These are phyloP conservation scores for Siderastrea radians DNA, from an alignment of 92 coral and sea anemone species.

Conservation along the genomic window DNA sequence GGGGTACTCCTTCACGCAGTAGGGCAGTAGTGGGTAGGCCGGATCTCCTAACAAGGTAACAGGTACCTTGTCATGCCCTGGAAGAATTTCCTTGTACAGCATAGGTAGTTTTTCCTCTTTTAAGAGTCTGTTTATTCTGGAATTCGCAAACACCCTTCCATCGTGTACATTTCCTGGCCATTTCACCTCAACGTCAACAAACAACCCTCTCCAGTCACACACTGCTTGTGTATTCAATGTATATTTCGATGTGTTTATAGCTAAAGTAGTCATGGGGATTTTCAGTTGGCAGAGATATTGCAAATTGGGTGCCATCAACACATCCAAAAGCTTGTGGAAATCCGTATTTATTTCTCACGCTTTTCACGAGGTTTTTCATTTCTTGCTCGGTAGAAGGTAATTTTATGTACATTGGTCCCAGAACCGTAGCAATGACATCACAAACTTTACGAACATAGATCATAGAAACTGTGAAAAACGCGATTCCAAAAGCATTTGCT, in stretches of 20 bases:
- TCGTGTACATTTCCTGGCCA: conserved; percentile 57
- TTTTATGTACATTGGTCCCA: conserved; percentile 33
- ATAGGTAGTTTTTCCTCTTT: conserved; percentile 58
- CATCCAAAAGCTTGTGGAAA: conserved; percentile 62
- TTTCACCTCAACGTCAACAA: conserved; percentile 55
- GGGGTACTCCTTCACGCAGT: conserved; percentile 69
- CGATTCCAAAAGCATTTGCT: conserved; percentile 39
- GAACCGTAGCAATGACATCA: conserved; percentile 30
- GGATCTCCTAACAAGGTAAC: conserved; percentile 69
- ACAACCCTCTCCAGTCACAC: conserved; percentile 49
- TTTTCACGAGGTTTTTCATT: conserved; percentile 8
- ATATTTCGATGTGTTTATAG: conserved; percentile 52
- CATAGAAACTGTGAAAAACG: conserved; percentile 28
- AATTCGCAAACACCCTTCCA: conserved; percentile 69
- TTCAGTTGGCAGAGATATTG: conserved; percentile 49
- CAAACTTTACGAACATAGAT: conserved; percentile 34
- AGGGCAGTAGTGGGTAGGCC: conserved; percentile 64
- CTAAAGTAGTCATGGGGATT: conserved; percentile 60
- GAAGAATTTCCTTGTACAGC: conserved; percentile 53
- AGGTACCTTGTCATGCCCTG: conserved; percentile 70
- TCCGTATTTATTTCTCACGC: conserved; percentile 26
- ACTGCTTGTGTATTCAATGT: conserved; percentile 72
- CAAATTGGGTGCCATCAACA: conserved; percentile 73
- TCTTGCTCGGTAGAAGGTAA: conserved; percentile 37
- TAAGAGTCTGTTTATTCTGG: conserved; percentile 53